Base-by-base conservation (phyloP, 2,113 vertebrate genomes). In the Alaudala cheleensis region DNA sequence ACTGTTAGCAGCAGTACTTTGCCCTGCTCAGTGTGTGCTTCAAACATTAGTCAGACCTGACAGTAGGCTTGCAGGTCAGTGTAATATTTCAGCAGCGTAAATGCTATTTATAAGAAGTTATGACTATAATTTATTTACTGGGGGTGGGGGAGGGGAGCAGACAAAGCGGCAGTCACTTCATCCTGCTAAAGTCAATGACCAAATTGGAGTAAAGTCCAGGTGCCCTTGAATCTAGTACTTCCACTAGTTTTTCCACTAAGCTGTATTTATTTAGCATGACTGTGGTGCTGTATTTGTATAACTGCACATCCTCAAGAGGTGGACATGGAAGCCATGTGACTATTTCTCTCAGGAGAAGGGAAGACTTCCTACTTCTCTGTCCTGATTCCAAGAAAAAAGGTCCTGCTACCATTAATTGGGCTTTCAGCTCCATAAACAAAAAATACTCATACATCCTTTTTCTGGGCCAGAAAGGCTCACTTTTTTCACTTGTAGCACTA, bases 61-160 rank as follows among this genome's bases (percentile, higher is more conserved):
- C 71, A 95, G 82, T 44, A 82, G 60, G 71, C 77, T 96, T 90
- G 71, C 86, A 70, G 83, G 87, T 93, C 95, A 83, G 60, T 78
- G 45, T 67, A 86, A 87, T 94, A 90, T 82, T 72, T 78, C 76
- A 91, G 79, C 67, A 88, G 88, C 5, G 11, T 49, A 64, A 91
- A 92, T 67, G 85, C 94, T 96, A 80, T 91, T 96, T 92, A 72
- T 95, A 89, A 86, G 56, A 87, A 70, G 54, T 76, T 92, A 80
- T 74, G 82, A 81, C 88, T 92, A 58, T 74, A 84, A 91, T 90
- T 95, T 93, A 93, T 90, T 95, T 92, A 83, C 76, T 81, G 82
- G 58, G 72, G 72, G 82, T 2, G 78, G 89, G 50, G 78, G 86
- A 80, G 53, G n/a, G 79, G 16, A 88, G 72, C 64, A 92, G 71